Conservation (phyloP, 1,140 invertebrate genomes). For the Drosophila guanche region DNA sequence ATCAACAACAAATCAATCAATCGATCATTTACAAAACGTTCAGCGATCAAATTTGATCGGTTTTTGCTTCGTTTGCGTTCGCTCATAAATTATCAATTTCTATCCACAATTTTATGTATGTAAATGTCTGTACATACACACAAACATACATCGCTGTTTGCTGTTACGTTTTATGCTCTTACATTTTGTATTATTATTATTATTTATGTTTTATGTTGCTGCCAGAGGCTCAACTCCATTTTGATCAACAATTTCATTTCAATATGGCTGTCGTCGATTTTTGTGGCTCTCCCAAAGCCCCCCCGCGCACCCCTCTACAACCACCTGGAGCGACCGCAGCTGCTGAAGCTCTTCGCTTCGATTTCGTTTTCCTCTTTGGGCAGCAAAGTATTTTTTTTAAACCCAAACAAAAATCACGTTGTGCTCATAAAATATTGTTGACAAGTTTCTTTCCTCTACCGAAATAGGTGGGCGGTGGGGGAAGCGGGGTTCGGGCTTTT, state of each 20-base stretch:
- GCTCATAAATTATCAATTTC: constrained; percentile 70
- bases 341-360: constrained; percentile 58
- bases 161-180: constrained; percentile 25
- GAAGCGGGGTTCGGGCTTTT: constrained; percentile 47
- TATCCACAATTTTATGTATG: constrained; percentile 26
- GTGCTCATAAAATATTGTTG: constrained; percentile 78
- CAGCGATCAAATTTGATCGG: constrained; percentile 61
- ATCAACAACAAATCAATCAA: constrained; percentile 71
- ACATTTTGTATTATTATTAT: constrained; percentile 73
- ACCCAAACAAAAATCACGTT: constrained; percentile 46
- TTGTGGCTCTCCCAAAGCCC: constrained; percentile 20
- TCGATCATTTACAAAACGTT: constrained; percentile 76
- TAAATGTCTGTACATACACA: constrained; percentile 13
- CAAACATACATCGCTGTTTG: constrained; percentile 11
- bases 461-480: too few species aligned
- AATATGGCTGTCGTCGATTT: constrained; percentile 77
- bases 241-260: constrained; percentile 51
- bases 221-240: constrained; percentile 62
- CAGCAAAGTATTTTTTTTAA: constrained; percentile 36
- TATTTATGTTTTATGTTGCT: constrained; percentile 80
- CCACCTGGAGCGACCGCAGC: constrained; percentile 39
- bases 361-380: constrained; percentile 45
- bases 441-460: constrained; percentile 69
- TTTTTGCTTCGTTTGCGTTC: constrained; percentile 27
- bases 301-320: background rate